Evolutionary conservation across 2,113 vertebrate genomes (phyloP).

Genomic region (Smithornis capensis): DNA sequence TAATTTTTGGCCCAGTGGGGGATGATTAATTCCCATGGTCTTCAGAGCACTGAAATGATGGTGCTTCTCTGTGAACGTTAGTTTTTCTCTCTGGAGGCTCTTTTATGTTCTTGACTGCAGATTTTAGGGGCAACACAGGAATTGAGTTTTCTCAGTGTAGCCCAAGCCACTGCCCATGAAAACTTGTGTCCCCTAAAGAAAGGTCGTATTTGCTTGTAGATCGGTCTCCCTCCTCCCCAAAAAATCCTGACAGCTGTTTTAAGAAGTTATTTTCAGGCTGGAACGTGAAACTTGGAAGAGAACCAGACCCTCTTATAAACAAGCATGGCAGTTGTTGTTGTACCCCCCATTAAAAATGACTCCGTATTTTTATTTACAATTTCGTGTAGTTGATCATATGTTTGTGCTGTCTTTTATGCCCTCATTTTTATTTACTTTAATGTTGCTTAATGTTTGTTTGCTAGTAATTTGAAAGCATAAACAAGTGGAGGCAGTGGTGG

Average conservation of each 20-base stretch:
- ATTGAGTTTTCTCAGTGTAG: background rate
- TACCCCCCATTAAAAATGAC: background rate
- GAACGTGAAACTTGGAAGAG: conserved; percentile 46
- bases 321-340: background rate
- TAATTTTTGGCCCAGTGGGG: background rate
- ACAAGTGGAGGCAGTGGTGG: background rate
- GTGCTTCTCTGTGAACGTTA: background rate
- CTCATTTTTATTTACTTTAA: background rate
- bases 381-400: background rate
- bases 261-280: conserved; percentile 60
- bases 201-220: background rate
- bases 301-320: conserved; percentile 31
- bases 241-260: conserved; percentile 43
- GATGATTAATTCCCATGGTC: background rate
- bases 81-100: background rate
- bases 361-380: background rate
- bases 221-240: background rate
- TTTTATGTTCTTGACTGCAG: background rate
- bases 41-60: background rate
- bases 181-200: background rate
- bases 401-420: background rate
- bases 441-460: background rate
- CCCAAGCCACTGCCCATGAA: background rate
- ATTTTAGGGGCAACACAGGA: background rate
- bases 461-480: background rate